Base-by-base conservation (phyloP, 2,113 vertebrate species). In the Bucco capensis region DNA sequence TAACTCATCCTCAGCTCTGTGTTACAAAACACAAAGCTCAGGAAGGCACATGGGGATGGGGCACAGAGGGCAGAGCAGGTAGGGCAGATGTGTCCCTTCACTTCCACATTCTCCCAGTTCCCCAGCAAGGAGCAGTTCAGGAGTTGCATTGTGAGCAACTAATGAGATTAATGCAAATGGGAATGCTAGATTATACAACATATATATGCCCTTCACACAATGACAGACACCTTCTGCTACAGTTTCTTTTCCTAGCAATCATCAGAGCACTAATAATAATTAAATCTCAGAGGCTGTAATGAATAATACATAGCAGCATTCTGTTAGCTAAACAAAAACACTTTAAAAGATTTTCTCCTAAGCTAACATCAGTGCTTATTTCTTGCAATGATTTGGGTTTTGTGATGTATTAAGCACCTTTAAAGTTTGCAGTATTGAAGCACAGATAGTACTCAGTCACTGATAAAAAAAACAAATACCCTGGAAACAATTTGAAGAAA, bases 221-320 rank as follows among this genome's bases (percentile, higher is more conserved):
- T 93, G 92, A 96, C 58, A 67, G 96, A 94, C 89, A 96, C 92
- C 91, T 95, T 90, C 86, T 94, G 95, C 84, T 91, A 74, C 84
- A 61, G 44, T 95, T 95, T 92, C 87, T 89, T 96, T 91, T 93
- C 73, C 93, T 47, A 96, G 86, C 89, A 96, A 93, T 96, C 95
- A 96, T 94, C 92, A 92, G 86, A 83, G 93, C 92, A 94, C 84
- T 96, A 95, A 94, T 94, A 96, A 96, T 96, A 96, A 96, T 96
- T 96, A 96, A 96, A 95, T 93, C 91, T 94, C 87, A 74, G 92
- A 89, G n/a, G 62, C 81, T 89, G 93, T 92, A 58, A 96, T 96
- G 96, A 96, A 96, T 96, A 94, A 96, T 96, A 96, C 96, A 96
- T 96, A 83, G 78, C 84, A 91, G 84, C 71, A 65, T 92, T 87